Evolutionary conservation across 2,113 vertebrate genomes (phyloP), one percentile per base, ranked within the genome.

Genomic region (Lepisosteus oculatus): DNA sequence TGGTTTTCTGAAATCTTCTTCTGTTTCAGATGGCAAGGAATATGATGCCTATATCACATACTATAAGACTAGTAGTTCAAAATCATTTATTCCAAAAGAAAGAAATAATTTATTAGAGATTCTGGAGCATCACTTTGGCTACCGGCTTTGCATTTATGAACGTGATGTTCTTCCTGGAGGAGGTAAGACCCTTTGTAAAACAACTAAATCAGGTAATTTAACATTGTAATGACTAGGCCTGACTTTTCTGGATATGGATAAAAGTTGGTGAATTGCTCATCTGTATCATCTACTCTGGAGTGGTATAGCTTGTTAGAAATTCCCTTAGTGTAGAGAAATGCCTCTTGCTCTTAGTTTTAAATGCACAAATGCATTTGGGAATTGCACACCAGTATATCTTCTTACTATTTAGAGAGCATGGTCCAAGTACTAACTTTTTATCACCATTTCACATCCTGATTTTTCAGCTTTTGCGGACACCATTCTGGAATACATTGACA

Each of bases 401-500:
- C 65, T 61, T 8, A 61, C 42, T 64, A 45, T 29, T 64, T 6
- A 63, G 14, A 41, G 55, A 29, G n/a, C 9, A 61, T 11, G 13
- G 43, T 12, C 14, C 42, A 29, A 29, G 2, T 56, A 51, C 42
- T 43, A 9, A 43, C 5, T 55, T 17, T 42, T 64, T 71, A 45
- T n/a, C 2, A 14, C 3, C 14, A 51, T 57, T 65, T 2, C 72
- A 82, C 76, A 42, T 72, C 15, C 70, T 54, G 3, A 44, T 69
- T 76, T 91, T 88, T 42, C 83, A 95, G 96, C 92, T 3, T 17
- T 83, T 57, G 81, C 91, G 1, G 92, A 96, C 65, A 92, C 93
- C 57, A 87, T 96, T 76, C 78, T 95, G 42, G 90, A 92, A 42
- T 78, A 90, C 61, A 86, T 95, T 74, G 85, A 93, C 73, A 89